Base-by-base conservation (phyloP, 2,888 invertebrate species). In the Tinea semifulvella region DNA sequence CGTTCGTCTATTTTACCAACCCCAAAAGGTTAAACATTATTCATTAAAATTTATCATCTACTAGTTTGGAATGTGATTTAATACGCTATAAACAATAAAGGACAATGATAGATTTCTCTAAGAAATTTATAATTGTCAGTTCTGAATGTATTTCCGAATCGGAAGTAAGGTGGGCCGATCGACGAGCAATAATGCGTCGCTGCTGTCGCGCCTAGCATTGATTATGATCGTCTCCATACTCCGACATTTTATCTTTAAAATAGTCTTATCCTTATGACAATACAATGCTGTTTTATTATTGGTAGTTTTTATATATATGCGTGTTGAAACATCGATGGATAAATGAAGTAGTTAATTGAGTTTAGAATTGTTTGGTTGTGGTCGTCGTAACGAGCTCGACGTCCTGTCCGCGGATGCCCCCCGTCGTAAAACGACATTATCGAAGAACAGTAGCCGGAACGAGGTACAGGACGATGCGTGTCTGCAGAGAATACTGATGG, bases 391-490 rank as follows among this genome's bases (percentile, higher is more conserved):
- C 77, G 79, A 74, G 74, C 74, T 71, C 77, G 73, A 79, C 80
- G 80, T 80, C 79, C 79, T 77, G 76, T 76, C 76, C 73, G 71
- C 69, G 63, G 46, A 58, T 60, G 59, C 58, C 61, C 60, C 68
- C 74, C 70, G 67, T 80, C 80, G 76, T 80, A 80, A 80, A 80
- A 77, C 69, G 73, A 79, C 79, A 79, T 73, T 77, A 80, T 76
- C 76, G 76, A 80, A 69, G 65, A 72, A 77, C 80, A 76, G 80
- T 77, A 80, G 80, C 80, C 80, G 80, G 80, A 80, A 80, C 80
- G 77, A 68, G 65, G 70, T 76, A 80, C 80, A 80, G 80, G 80
- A 79, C 80, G 77, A 58, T 76, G 77, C 62, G 68, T 61, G 56
- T 68, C 65, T 69, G 73, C 64, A 52, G 63, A 62, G 79, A 75